These are phyloP conservation scores for Clarias magur DNA, from an alignment of 2,113 vertebrate genomes.

Conservation along the genomic window DNA sequence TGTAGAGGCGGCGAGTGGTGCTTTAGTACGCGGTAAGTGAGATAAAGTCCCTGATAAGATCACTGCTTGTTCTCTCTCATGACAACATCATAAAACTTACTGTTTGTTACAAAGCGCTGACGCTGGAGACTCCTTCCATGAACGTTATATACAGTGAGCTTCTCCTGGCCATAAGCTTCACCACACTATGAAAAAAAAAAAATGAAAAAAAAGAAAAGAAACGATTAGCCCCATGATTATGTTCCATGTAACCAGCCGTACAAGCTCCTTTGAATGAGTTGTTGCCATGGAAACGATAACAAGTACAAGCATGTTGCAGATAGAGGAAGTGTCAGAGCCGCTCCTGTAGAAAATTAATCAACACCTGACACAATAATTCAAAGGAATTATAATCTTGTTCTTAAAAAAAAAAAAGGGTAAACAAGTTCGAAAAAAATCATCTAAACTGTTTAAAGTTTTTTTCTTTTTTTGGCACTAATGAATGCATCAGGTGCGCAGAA, in stretches of 20 bases:
- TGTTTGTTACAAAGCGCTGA: not conserved
- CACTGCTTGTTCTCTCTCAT: not conserved
- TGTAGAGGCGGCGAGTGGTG: not conserved
- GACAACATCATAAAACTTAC: not conserved
- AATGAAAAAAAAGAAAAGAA: not conserved
- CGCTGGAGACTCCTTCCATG: not conserved
- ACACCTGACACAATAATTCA: not conserved
- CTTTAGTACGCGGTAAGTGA: not conserved
- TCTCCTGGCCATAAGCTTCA: not conserved
- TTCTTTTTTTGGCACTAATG: not conserved
- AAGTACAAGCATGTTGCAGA: not conserved
- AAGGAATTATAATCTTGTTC: not conserved
- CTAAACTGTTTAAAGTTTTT: not conserved
- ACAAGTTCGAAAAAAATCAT: too few species aligned
- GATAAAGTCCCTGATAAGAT: not conserved
- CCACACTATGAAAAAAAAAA: not conserved
- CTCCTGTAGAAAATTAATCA: not conserved
- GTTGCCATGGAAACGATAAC: not conserved
- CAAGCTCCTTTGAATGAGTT: not conserved
- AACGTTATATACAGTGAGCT: not conserved
- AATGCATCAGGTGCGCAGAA: slow-evolving; percentile 31
- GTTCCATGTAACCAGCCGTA: not conserved
- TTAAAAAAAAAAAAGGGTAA: not conserved
- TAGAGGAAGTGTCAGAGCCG: not conserved
- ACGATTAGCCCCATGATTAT: not conserved